Percentiles rank a stretch among this genome's conserved stretches.
Conservation (phyloP, 53 echinoderm and acorn worm species). For the Zoroaster sp. region DNA sequence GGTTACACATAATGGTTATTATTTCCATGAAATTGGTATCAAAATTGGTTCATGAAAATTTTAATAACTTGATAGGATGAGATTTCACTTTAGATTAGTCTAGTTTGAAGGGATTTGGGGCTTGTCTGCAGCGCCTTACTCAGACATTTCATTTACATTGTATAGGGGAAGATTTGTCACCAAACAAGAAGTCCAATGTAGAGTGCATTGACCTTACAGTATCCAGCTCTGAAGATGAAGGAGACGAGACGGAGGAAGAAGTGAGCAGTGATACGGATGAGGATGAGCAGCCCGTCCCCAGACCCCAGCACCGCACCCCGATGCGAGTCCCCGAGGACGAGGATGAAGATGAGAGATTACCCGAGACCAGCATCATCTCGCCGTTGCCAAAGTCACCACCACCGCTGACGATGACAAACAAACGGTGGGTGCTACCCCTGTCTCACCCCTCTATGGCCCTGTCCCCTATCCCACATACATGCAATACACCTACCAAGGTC, state of each 20-base stretch:
- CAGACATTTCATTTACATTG: too few species aligned
- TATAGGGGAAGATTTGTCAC: conserved; percentile 21
- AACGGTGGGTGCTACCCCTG: conserved; percentile 10
- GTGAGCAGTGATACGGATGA: conserved; percentile 48
- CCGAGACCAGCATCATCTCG: background rate
- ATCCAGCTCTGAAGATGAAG: conserved; percentile 71
- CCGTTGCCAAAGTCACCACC: conserved; percentile 28
- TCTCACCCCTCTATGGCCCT: background rate
- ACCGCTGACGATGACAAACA: conserved; percentile 18
- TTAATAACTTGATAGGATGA: too few species aligned
- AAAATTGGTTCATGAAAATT: too few species aligned
- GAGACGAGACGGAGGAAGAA: conserved; percentile 61
- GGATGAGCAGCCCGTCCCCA: conserved; percentile 41
- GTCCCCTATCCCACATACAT: background rate
- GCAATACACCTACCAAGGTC: background rate
- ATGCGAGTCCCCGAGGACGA: conserved; percentile 43
- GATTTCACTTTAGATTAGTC: too few species aligned
- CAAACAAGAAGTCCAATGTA: conserved; percentile 55
- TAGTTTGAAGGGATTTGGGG: too few species aligned
- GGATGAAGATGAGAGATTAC: background rate
- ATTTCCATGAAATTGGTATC: too few species aligned
- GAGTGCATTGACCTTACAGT: conserved; percentile 75
- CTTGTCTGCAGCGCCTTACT: too few species aligned
- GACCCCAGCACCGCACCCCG: conserved; percentile 31
- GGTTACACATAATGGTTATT: too few species aligned